phyloP scores from a whole-genome alignment of 2,113 vertebrate species.

The Actenoides lindsayi region DNA sequence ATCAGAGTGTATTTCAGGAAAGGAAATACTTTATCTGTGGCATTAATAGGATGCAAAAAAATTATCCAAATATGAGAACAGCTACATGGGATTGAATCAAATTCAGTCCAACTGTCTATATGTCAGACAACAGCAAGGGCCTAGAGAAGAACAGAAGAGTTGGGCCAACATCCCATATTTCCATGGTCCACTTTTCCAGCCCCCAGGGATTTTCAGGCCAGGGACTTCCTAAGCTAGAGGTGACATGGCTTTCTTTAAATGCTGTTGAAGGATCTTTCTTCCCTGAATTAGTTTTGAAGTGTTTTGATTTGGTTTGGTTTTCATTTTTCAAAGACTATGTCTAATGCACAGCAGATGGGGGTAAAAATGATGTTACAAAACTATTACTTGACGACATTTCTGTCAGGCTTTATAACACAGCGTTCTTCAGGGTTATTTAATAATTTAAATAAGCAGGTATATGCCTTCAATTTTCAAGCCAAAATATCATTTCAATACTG shows the following conservation, averaged over 20 bases:
- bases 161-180: not conserved
- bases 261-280: not conserved
- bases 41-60: not conserved
- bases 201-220: not conserved
- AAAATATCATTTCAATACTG: constrained; percentile 45
- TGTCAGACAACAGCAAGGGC: not conserved
- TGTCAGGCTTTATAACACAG: not conserved
- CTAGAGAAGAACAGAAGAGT: not conserved
- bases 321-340: not conserved
- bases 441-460: constrained; percentile 10
- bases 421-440: not conserved
- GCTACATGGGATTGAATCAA: not conserved
- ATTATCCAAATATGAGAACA: not conserved
- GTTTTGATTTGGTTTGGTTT: not conserved
- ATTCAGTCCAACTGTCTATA: not conserved
- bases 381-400: not conserved
- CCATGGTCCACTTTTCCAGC: not conserved
- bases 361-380: not conserved
- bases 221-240: not conserved
- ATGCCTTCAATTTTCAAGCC: constrained; percentile 21
- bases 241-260: not conserved
- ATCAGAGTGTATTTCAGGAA: not conserved
- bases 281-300: not conserved
- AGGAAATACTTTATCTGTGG: not conserved
- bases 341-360: not conserved